Conservation (phyloP, 2,888 invertebrate species). For the Chalcosyrphus nemorum region DNA sequence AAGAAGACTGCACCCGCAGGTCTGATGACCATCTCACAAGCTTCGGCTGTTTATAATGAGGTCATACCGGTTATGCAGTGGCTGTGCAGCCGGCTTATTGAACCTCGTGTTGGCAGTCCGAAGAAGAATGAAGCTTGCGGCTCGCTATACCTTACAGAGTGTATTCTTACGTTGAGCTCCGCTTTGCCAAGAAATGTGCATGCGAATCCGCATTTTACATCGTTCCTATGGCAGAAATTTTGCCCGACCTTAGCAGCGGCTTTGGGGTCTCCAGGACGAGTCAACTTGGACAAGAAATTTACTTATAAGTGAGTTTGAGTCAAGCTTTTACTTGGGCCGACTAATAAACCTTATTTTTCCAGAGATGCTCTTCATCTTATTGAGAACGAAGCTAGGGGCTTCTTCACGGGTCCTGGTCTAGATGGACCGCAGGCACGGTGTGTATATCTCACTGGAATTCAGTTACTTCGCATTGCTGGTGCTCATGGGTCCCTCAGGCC, state of each 20-base stretch:
- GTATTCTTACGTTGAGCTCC: constrained; percentile 91
- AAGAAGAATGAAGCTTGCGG: constrained; percentile 81
- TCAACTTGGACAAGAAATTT: constrained; percentile 88
- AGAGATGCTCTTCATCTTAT: constrained; percentile 82
- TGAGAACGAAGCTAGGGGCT: constrained; percentile 82
- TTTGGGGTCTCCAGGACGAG: constrained; percentile 90
- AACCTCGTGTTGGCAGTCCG: constrained; percentile 85
- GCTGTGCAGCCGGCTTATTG: constrained; percentile 92
- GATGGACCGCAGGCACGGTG: constrained; percentile 94
- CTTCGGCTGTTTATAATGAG: constrained; percentile 94
- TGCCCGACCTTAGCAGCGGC: constrained; percentile 94
- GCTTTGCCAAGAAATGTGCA: constrained; percentile 92
- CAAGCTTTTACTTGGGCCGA: too few relatives aligned
- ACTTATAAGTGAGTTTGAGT: constrained; percentile 85
- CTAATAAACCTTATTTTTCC: too few relatives aligned
- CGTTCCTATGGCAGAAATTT: constrained; percentile 95
- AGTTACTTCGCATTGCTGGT: constrained; percentile 93
- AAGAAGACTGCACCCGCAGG: constrained; percentile 84
- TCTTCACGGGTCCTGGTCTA: constrained; percentile 83
- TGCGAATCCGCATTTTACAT: constrained; percentile 92
- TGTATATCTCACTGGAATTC: constrained; percentile 93
- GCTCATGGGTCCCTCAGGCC: constrained; percentile 93
- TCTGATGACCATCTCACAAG: constrained; percentile 83
- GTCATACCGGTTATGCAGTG: constrained; percentile 95
- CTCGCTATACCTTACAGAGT: constrained; percentile 92